Evolutionary conservation across 2,888 invertebrate genomes (phyloP).

Genomic region (Heliconius cydno): DNA sequence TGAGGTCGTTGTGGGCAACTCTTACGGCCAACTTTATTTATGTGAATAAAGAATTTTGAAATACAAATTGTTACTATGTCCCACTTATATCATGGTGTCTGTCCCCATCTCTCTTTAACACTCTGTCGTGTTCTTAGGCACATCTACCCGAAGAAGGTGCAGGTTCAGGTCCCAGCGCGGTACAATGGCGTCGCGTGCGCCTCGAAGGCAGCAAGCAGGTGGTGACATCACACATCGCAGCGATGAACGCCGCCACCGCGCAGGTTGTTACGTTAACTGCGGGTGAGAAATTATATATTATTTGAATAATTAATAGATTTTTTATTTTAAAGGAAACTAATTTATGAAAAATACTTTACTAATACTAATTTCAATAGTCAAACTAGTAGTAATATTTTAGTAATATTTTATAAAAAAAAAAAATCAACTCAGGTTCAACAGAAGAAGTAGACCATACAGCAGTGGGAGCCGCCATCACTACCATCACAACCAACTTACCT

Average conservation of each 20-base stretch:
- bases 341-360: background rate
- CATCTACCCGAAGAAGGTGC: constrained; percentile 55
- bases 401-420: no score
- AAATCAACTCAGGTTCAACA: constrained; percentile 80
- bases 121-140: constrained; percentile 58
- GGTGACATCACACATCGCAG: constrained; percentile 98
- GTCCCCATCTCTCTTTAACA: background rate
- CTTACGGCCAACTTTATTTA: no score
- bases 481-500: constrained; percentile 97
- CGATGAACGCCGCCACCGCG: constrained; percentile 99
- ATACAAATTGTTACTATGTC: no score
- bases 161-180: constrained; percentile 91
- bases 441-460: constrained; percentile 98
- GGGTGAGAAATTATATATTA: constrained; percentile 64
- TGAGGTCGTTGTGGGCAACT: no score
- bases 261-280: constrained; percentile 96
- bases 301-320: background rate
- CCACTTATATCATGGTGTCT: background rate
- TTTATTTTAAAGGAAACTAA: no score
- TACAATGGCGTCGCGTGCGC: constrained; percentile 97
- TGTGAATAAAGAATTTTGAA: no score
- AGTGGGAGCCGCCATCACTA: constrained; percentile 98
- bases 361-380: no score
- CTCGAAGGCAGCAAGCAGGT: constrained; percentile 98
- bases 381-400: background rate